Conservation (phyloP, 2,888 invertebrate species). For the Acleris holmiana region DNA sequence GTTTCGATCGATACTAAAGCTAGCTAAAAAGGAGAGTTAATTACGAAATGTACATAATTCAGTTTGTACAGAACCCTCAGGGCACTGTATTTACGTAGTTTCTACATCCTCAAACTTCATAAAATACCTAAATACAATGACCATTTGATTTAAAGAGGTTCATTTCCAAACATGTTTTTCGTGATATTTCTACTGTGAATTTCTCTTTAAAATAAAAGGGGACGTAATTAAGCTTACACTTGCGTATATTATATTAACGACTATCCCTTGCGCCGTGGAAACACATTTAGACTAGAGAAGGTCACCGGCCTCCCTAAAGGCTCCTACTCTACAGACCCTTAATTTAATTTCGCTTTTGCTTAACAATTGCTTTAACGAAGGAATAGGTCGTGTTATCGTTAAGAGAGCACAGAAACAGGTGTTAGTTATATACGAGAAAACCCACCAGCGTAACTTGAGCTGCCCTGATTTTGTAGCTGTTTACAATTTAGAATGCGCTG, state of each 20-base stretch:
- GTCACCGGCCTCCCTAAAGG: constrained; percentile 10
- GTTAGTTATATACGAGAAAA: constrained; percentile 38
- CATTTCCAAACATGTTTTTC: too few species aligned
- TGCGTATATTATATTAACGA: neutral
- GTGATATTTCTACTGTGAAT: neutral
- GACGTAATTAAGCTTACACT: neutral
- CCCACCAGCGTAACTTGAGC: constrained; percentile 49
- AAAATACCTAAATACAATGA: too few species aligned
- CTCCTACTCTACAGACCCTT: constrained; percentile 15
- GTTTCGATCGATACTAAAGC: too few species aligned
- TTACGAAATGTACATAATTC: too few species aligned
- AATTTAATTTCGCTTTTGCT: constrained; percentile 32
- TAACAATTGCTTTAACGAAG: constrained; percentile 30
- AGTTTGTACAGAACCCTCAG: too few species aligned
- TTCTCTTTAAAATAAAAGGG: neutral
- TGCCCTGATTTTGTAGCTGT: constrained; percentile 31
- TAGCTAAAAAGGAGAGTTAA: too few species aligned
- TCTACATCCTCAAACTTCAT: too few species aligned
- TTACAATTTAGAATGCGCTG: neutral
- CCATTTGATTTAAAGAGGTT: too few species aligned
- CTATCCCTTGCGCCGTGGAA: constrained; percentile 6
- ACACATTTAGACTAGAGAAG: constrained; percentile 2
- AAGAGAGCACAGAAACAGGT: constrained; percentile 30
- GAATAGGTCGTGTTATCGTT: constrained; percentile 33
- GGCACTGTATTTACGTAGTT: too few species aligned